phyloP scores from a whole-genome alignment of 2,888 invertebrate genomes.

The Yponomeuta plumbellus region DNA sequence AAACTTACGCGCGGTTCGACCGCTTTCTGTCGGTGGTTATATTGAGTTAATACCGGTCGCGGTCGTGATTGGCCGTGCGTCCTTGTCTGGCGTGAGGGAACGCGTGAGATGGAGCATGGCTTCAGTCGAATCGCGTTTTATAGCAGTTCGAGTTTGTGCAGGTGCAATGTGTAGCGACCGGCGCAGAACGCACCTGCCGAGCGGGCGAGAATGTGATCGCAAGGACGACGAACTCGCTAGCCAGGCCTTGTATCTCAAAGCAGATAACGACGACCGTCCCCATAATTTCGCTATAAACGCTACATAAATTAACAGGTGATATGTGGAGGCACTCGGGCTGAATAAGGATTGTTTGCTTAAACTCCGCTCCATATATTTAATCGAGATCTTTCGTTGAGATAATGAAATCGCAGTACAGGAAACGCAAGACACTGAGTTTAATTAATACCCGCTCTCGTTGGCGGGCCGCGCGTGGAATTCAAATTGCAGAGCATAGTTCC shows the following conservation, averaged over 20 bases:
- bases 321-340: slow-evolving; percentile 47
- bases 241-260: slow-evolving; percentile 38
- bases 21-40: slow-evolving; percentile 62
- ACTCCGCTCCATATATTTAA: slow-evolving; percentile 34
- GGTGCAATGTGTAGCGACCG: slow-evolving; percentile 50
- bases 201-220: slow-evolving; percentile 66
- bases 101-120: slow-evolving; percentile 53
- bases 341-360: slow-evolving; percentile 32
- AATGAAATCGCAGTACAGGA: slow-evolving; percentile 38
- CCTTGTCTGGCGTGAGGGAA: slow-evolving; percentile 40
- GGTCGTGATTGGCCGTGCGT: slow-evolving; percentile 65
- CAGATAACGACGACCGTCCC: slow-evolving; percentile 50
- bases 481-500: slow-evolving; percentile 19
- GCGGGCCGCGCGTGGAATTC: slow-evolving; percentile 17
- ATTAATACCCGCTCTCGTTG: slow-evolving; percentile 19
- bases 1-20: slow-evolving; percentile 72
- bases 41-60: slow-evolving; percentile 72
- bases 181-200: slow-evolving; percentile 65
- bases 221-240: slow-evolving; percentile 62
- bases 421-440: slow-evolving; percentile 26
- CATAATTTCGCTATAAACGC: slow-evolving; percentile 56
- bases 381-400: slow-evolving; percentile 43
- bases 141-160: slow-evolving; percentile 62
- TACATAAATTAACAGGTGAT: slow-evolving; percentile 65
- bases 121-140: slow-evolving; percentile 71